These are phyloP conservation scores for Mesocentrotus franciscanus DNA, from an alignment of 53 echinoderm and acorn worm species.

Conservation along the genomic window DNA sequence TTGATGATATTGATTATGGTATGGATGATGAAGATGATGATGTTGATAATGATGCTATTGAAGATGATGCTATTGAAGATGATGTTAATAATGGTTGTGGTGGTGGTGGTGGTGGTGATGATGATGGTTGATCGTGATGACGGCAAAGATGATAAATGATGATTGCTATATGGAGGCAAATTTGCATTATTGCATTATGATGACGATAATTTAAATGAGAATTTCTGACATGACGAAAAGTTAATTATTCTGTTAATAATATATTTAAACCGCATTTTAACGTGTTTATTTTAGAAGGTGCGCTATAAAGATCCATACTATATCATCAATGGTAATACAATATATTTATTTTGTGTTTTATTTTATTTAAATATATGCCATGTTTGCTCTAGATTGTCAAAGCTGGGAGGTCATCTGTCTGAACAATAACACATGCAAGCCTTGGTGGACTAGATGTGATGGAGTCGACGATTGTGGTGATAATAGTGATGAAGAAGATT, in stretches of 20 bases:
- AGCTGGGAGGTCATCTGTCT: conserved; percentile 14
- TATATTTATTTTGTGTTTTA: neutral
- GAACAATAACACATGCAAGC: neutral
- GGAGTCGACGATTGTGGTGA: conserved; percentile 16
- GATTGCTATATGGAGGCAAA: too few species aligned
- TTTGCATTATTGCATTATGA: too few species aligned
- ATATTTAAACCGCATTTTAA: too few species aligned
- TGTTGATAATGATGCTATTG: neutral
- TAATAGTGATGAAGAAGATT: conserved; percentile 27
- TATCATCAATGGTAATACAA: neutral
- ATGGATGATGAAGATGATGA: conserved; percentile 23
- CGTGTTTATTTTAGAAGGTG: too few species aligned
- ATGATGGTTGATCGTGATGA: too few species aligned
- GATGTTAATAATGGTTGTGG: neutral
- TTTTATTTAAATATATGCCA: neutral
- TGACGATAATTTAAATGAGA: too few species aligned
- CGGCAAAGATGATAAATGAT: too few species aligned
- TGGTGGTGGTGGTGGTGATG: neutral
- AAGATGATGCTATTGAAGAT: conserved; percentile 9
- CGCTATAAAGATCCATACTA: too few species aligned
- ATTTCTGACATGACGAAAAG: too few species aligned
- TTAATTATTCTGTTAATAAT: too few species aligned
- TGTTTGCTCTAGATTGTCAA: neutral
- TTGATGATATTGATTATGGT: neutral
- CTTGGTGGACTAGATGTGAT: conserved; percentile 20